Base-by-base conservation (phyloP, 2,888 invertebrate species). In the Yponomeuta cagnagella region DNA sequence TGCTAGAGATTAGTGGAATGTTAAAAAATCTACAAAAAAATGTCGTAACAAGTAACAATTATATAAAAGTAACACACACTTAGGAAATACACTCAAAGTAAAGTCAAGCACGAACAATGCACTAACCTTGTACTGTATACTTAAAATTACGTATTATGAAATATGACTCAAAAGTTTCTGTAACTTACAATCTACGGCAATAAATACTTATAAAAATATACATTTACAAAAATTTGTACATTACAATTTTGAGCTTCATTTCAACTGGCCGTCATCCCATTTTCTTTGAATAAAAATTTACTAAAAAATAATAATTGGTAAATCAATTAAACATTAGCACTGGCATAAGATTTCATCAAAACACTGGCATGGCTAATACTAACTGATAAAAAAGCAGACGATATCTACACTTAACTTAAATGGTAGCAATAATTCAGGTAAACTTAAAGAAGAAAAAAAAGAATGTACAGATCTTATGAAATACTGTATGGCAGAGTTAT, bases 401-500 rank as follows among this genome's bases (percentile, higher is more conserved):
- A 15, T 63, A 70, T 70, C 8, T 63, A 70, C 58, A 70, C 43
- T 31, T 33, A 48, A 68, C 48, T 68, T 23, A 76, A 80, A 85
- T 86, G 86, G 87, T 88, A 89, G 83, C 79, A 80, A 84, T 79
- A 82, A 58, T 68, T 88, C 87, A 88, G 87, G 87, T 89, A 87
- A 86, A 68, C 68, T 58, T 83, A 79, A 83, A 86, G 82, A 87
- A 83, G 52, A 58, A 79, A 80, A 79, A 80, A 85, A 87, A 84
- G 87, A 89, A 89, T 89, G 85, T 82, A 82, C 79, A 82, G 77
- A 80, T 81, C 75, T 75, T 84, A 84, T 58, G 84, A 91, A 92
- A 92, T 92, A 92, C 91, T 91, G 90, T 90, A 90, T 90, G 91
- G 91, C 89, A 86, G 88, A 92, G 87, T 87, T 89, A 70, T 70